Conservation (phyloP, 2,888 invertebrate genomes). For the Zaprionus lineosus region DNA sequence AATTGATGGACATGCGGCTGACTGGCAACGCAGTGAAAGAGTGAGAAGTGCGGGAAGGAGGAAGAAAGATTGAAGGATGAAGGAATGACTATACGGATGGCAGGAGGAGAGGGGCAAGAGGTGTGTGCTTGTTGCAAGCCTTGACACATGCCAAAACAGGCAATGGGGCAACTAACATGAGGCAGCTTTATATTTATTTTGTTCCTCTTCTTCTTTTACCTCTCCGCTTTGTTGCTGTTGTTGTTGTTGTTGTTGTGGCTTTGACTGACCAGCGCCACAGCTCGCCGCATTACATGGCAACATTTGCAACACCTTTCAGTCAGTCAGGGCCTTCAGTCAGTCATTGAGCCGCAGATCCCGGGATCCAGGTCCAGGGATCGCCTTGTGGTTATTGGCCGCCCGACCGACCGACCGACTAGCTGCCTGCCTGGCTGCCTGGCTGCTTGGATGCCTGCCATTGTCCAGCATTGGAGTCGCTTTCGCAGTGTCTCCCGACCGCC, state of each 20-base stretch:
- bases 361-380: constrained; percentile 13
- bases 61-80: too few species aligned
- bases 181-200: constrained; percentile 46
- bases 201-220: constrained; percentile 21
- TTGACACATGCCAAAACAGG: constrained; percentile 79
- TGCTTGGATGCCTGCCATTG: constrained; percentile 24
- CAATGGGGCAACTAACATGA: constrained; percentile 56
- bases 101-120: too few species aligned
- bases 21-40: constrained; percentile 37
- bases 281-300: constrained; percentile 71
- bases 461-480: constrained; percentile 19
- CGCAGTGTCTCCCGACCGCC: constrained; percentile 54
- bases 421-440: constrained; percentile 4
- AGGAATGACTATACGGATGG: too few species aligned
- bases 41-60: too few species aligned
- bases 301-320: constrained; percentile 75
- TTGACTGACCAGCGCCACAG: constrained; percentile 33
- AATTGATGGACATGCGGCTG: constrained; percentile 76
- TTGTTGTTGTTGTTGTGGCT: constrained; percentile 10
- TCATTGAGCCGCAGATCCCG: constrained; percentile 29
- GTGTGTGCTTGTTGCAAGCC: constrained; percentile 62
- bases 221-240: too few species aligned
- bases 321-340: constrained; percentile 52
- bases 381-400: constrained; percentile 36
- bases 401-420: too few species aligned